A percentile compares a stretch with the other conserved stretches of the same genome.
Evolutionary conservation across 1,140 invertebrate species (phyloP).

Genomic region (Zaprionus tsacasi): DNA sequence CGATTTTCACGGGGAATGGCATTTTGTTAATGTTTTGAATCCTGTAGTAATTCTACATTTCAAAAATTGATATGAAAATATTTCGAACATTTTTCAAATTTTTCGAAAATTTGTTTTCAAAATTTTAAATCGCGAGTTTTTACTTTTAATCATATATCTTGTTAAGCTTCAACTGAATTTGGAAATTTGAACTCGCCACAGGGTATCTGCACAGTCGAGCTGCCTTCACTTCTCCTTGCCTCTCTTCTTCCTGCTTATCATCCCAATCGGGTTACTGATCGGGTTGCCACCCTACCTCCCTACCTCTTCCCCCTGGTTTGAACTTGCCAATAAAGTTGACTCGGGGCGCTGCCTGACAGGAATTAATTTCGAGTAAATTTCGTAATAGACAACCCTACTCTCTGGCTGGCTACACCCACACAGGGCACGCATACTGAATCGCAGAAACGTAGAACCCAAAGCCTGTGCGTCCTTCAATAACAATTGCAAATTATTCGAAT

Average conservation of each 20-base stretch:
- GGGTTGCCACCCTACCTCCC: neutral
- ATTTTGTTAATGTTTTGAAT: too few species aligned
- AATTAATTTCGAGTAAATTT: conserved; percentile 11
- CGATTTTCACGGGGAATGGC: too few species aligned
- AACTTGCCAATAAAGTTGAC: neutral
- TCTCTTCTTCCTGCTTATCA: too few species aligned
- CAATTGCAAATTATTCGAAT: conserved; percentile 29
- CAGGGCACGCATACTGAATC: neutral
- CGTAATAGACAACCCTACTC: conserved; percentile 1
- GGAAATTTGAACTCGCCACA: too few species aligned
- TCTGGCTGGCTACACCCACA: neutral
- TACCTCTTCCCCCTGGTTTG: neutral
- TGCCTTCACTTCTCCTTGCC: too few species aligned
- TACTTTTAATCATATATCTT: too few species aligned
- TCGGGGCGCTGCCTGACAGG: conserved; percentile 3
- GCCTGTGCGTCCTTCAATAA: conserved; percentile 2
- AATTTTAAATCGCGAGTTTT: too few species aligned
- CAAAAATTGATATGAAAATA: too few species aligned
- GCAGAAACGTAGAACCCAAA: neutral
- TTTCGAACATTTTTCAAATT: too few species aligned
- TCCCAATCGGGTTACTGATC: neutral
- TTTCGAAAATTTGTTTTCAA: too few species aligned
- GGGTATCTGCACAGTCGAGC: neutral
- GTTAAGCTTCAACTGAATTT: neutral
- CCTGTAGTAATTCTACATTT: too few species aligned